Base-by-base conservation (phyloP, 2,113 vertebrate species). In the Heptranchias perlo region DNA sequence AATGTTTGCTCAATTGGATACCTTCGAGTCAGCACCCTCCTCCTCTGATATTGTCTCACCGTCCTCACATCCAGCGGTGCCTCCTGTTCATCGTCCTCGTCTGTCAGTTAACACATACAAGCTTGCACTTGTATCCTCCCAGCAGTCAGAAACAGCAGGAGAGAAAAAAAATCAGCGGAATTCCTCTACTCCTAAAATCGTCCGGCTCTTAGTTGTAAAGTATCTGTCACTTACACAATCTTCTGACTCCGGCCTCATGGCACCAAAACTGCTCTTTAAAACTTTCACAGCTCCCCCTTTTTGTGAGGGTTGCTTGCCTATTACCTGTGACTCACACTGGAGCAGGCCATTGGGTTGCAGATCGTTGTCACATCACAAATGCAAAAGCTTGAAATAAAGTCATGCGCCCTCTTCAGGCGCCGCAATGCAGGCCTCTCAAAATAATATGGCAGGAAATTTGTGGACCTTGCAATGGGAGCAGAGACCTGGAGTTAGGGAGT, bases 121-220 rank as follows among this genome's bases (percentile, higher is more conserved):
- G 11, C 58, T 4, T 58, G 58, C 58, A 58, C 58, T 58, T 58
- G 58, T 58, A 82, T 82, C 39, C 10, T 44, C n/a, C 14, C 7
- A 82, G n/a, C 76, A n/a, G 76, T n/a, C 35, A 31, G 69, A 76
- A 76, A 31, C 69, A 82, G 76, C 76, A 44, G 76, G 4, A 39
- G 76, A 82, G n/a, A n/a, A n/a, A 44, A 82, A 8, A n/a, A 11
- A 35, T 13, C n/a, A 82, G 18, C 4, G 76, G 76, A 78, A 78
- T n/a, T 78, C 73, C 73, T n/a, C 73, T 78, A 8, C 73, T 78
- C 73, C 73, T 78, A n/a, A 78, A 78, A 78, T 78, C 73, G n/a
- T 35, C 35, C n/a, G 35, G 0, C 14, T 8, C 73, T 8, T 7
- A 69, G 73, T n/a, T 39, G 73, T 78, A n/a, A 78, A 78, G n/a